Percentiles rank a stretch among this genome's conserved stretches.
phyloP scores from a whole-genome alignment of 2,888 invertebrate genomes.

The Abscondita cerata region DNA sequence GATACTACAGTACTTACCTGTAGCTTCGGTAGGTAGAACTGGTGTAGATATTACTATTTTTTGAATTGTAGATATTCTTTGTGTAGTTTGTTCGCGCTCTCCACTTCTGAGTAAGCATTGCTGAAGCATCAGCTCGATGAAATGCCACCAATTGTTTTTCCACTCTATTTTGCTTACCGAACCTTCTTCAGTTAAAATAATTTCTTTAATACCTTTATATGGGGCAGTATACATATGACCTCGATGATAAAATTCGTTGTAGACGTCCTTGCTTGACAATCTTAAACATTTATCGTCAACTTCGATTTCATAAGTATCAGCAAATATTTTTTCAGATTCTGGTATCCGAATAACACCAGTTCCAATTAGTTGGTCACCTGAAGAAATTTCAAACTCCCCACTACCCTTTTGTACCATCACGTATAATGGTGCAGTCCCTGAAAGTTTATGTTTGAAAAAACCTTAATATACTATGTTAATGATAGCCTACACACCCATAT shows the following conservation, averaged over 20 bases:
- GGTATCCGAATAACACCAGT: constrained; percentile 72
- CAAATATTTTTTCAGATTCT: constrained; percentile 64
- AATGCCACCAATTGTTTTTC: constrained; percentile 79
- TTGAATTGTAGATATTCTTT: constrained; percentile 71
- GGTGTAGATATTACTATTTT: constrained; percentile 58
- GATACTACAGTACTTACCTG: too few relatives aligned
- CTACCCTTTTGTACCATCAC: constrained; percentile 57
- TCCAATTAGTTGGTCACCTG: constrained; percentile 70
- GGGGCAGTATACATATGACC: constrained; percentile 65
- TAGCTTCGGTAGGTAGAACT: constrained; percentile 41
- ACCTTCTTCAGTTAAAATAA: constrained; percentile 53
- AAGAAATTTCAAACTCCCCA: constrained; percentile 56
- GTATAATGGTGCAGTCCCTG: constrained; percentile 54
- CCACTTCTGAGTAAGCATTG: constrained; percentile 69
- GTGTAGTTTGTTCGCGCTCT: constrained; percentile 71
- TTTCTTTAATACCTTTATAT: constrained; percentile 50
- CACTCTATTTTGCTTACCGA: constrained; percentile 47
- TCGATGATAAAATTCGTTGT: constrained; percentile 73
- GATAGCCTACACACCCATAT: constrained; percentile 44
- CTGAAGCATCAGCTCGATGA: constrained; percentile 90
- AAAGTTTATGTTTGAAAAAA: neutral
- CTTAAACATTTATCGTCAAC: constrained; percentile 59
- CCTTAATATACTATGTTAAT: neutral
- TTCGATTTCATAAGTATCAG: constrained; percentile 59
- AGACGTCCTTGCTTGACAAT: constrained; percentile 70